Percentiles rank a stretch among this genome's conserved stretches.
Conservation (phyloP, 2,797 vertebrate genomes). For the Anomalospiza imberbis region DNA sequence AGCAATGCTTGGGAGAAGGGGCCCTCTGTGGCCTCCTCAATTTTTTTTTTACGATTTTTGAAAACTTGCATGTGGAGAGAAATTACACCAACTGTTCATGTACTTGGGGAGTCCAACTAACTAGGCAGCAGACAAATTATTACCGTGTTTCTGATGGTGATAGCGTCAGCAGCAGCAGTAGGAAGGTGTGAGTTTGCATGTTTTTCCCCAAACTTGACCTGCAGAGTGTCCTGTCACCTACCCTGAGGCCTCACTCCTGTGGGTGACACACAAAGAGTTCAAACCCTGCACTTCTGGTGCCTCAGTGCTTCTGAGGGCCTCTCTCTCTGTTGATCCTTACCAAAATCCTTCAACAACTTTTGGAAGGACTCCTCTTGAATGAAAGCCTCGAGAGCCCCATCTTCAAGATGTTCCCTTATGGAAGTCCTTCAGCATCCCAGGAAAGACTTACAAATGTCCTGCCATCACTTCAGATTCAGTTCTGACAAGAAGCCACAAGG, state of each 20-base stretch:
- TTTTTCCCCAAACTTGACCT: not conserved
- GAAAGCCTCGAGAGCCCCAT: conserved; percentile 47
- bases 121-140: not conserved
- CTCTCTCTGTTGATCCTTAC: not conserved
- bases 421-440: conserved; percentile 59
- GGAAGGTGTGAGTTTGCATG: not conserved
- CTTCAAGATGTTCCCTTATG: conserved; percentile 31
- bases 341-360: conserved; percentile 43
- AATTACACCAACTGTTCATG: not conserved
- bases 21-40: accelerated
- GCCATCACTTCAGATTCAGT: conserved; percentile 68
- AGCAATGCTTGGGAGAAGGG: not conserved
- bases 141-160: accelerated
- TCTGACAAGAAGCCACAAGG: conserved; percentile 69
- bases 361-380: conserved; percentile 55
- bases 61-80: not conserved
- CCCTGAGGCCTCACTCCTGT: not conserved
- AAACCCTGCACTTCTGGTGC: not conserved
- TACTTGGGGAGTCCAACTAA: not conserved
- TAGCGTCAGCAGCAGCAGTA: not conserved
- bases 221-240: not conserved
- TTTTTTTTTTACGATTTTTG: not conserved
- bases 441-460: conserved; percentile 61
- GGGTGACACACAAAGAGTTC: not conserved
- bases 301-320: not conserved